Evolutionary conservation across 2,888 invertebrate species (phyloP), one percentile per base, ranked within the genome.

Genomic region (Epinotia brunnichana): DNA sequence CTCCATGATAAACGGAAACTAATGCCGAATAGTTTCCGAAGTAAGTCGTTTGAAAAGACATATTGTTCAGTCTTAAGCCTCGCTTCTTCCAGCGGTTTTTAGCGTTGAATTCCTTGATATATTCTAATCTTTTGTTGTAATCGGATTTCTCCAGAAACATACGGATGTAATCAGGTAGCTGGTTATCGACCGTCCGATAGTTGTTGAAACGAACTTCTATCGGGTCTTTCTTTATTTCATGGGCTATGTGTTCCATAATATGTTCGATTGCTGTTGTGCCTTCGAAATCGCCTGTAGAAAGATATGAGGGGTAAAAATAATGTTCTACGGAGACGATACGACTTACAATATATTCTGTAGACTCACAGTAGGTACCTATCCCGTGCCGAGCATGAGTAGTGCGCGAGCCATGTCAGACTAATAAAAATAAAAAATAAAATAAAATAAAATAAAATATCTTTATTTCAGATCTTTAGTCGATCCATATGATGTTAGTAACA

Each of bases 1-100:
- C 95, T 0, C 94, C 89, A 35, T 94, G 85, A 56, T 81, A 85
- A 17, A 86, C 81, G 3, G 82, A 80, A n/a, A 86, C 83, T 17
- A 85, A 44, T 19, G 83, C 84, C 21, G 75, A 77, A 74, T 81
- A 85, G 69, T 85, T 85, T 5, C 84, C 85, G 10, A 84, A 51
- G 61, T 83, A 85, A 29, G 70, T 69, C 10, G 77, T 74, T 4
- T 81, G 82, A 75, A 83, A 85, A 0, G 82, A 74, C 82, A 84
- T 85, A 75, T 83, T 82, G 5, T 80, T 79, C 0, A 86, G 56
- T 24, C 76, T 79, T 15, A 86, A 76, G 2, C 79, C 82, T n/a
- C 84, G 78, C 78, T 86, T 86, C 53, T 85, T 86, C 86, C 85
- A 86, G 41, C 85, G 80, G 61, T 85, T 82, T n/a, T 76, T 67